Evolutionary conservation across 1,140 invertebrate species (phyloP).

Genomic region (Lordiphosa collinella): DNA sequence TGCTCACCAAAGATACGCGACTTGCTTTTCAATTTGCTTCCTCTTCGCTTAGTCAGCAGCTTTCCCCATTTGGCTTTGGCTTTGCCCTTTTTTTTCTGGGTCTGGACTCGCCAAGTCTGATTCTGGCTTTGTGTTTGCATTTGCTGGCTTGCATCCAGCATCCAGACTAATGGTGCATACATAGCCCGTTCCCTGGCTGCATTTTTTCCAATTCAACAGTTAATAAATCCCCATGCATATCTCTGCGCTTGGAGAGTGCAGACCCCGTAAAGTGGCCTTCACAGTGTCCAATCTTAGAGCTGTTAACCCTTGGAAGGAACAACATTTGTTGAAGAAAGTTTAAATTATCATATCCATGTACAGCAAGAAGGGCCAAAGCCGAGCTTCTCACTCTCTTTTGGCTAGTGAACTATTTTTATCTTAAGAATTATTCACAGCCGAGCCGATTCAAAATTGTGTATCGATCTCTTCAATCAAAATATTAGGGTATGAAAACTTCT

Average conservation of each 20-base stretch:
- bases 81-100: background rate
- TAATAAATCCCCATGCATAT: slow-evolving; percentile 18
- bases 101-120: background rate
- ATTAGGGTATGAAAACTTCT: no score
- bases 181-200: slow-evolving; percentile 1
- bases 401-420: no score
- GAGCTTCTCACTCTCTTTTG: no score
- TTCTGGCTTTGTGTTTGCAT: slow-evolving; percentile 16
- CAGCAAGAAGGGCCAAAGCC: no score
- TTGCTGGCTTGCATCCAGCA: slow-evolving; percentile 5
- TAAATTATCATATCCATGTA: no score
- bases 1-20: slow-evolving; percentile 16
- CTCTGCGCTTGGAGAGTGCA: slow-evolving; percentile 12
- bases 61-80: background rate
- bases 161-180: slow-evolving; percentile 18
- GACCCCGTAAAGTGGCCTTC: slow-evolving; percentile 2
- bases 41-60: slow-evolving; percentile 17
- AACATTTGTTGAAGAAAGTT: background rate
- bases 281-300: background rate
- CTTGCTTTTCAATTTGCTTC: slow-evolving; percentile 13
- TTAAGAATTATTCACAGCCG: no score
- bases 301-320: background rate
- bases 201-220: slow-evolving; percentile 29
- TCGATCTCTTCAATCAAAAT: no score
- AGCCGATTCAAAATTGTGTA: no score